These are phyloP conservation scores for Margarornis squamiger DNA, from an alignment of 2,797 vertebrate species.

Conservation along the genomic window DNA sequence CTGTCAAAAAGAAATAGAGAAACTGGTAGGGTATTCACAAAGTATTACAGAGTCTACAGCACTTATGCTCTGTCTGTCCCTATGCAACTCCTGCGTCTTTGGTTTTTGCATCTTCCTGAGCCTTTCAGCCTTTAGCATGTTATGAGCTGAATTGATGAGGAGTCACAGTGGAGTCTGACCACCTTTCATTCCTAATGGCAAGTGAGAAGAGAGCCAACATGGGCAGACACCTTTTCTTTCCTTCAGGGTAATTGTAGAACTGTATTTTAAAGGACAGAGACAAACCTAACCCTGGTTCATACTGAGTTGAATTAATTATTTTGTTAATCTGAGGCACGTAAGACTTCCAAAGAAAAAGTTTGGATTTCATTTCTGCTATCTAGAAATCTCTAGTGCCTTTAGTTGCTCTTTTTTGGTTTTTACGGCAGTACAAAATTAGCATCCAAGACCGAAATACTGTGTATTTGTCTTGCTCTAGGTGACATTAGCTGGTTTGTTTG, in stretches of 20 bases:
- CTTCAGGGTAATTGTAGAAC: background rate
- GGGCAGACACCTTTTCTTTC: background rate
- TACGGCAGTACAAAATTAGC: background rate
- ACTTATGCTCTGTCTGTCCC: background rate
- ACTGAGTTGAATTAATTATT: background rate
- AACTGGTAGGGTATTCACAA: background rate
- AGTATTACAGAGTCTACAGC: background rate
- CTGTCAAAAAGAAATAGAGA: background rate
- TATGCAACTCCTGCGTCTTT: background rate
- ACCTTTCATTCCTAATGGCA: background rate
- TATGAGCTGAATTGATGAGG: background rate
- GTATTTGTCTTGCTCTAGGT: background rate
- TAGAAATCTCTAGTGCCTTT: background rate
- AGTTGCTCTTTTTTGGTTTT: background rate
- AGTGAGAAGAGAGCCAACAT: background rate
- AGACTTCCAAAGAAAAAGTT: background rate
- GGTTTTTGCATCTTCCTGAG: background rate
- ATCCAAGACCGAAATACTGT: background rate
- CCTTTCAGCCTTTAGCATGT: background rate
- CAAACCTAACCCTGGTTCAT: background rate
- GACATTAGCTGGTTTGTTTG: background rate
- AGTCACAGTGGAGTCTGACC: background rate
- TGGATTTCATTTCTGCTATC: background rate
- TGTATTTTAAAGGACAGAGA: background rate
- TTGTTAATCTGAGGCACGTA: background rate